phyloP scores from a whole-genome alignment of 2,888 invertebrate genomes.

The Megaustenia siamemsis region DNA sequence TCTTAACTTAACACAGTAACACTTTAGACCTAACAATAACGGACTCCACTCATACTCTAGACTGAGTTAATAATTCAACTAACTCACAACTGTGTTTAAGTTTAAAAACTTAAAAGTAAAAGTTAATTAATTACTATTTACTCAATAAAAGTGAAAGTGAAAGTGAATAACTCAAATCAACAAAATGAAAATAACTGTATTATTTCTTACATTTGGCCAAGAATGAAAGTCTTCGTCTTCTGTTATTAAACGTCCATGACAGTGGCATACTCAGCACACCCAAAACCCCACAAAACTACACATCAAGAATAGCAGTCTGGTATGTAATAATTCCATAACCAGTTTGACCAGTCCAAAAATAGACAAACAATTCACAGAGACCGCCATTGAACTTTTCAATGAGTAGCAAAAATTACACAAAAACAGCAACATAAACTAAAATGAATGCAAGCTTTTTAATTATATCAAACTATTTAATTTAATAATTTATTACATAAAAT shows the following conservation, averaged over 20 bases:
- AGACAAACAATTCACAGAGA: conserved; percentile 29
- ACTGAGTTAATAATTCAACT: too few relatives aligned
- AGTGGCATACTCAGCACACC: conserved; percentile 34
- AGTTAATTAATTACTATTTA: too few relatives aligned
- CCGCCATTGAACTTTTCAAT: conserved; percentile 31
- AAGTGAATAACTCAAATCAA: too few relatives aligned
- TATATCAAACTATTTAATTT: background rate
- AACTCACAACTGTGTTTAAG: too few relatives aligned
- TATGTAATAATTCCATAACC: background rate
- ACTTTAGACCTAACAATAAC: too few relatives aligned
- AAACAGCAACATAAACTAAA: conserved; percentile 4
- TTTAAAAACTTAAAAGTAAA: too few relatives aligned
- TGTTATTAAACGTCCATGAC: background rate
- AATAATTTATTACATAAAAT: background rate
- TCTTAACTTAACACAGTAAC: too few relatives aligned
- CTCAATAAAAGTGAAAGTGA: too few relatives aligned
- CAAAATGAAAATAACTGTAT: too few relatives aligned
- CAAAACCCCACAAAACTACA: background rate
- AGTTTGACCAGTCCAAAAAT: conserved; percentile 49
- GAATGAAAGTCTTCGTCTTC: background rate
- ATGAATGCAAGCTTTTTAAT: background rate
- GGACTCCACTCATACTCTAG: too few relatives aligned
- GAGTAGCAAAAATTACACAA: background rate
- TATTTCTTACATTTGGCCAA: background rate
- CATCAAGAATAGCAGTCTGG: background rate